These are phyloP conservation scores for Lamellibrachia luymesi DNA, from an alignment of 1,140 invertebrate species.

Conservation along the genomic window DNA sequence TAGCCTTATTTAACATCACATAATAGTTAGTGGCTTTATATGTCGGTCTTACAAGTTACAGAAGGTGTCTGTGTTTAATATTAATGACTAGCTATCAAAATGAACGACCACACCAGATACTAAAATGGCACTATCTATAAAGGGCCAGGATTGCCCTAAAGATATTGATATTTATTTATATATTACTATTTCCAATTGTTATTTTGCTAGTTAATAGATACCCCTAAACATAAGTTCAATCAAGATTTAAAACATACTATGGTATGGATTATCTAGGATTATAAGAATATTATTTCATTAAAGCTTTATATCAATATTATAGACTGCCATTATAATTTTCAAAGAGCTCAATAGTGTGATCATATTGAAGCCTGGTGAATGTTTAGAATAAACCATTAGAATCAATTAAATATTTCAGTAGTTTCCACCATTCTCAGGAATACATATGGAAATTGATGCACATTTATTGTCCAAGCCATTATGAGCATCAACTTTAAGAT, in stretches of 20 bases:
- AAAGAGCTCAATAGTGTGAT: neutral
- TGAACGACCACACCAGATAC: too few species aligned
- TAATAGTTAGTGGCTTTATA: neutral
- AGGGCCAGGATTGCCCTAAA: too few species aligned
- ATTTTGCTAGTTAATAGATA: too few species aligned
- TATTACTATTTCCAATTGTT: too few species aligned
- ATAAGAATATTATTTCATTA: neutral
- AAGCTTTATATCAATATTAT: neutral
- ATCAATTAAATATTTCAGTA: neutral
- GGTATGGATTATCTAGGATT: too few species aligned
- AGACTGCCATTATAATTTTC: neutral
- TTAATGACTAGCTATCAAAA: neutral
- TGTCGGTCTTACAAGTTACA: neutral
- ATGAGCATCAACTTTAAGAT: neutral
- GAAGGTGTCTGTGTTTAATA: neutral
- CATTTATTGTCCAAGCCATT: neutral
- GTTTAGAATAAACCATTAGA: neutral
- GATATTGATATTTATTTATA: too few species aligned
- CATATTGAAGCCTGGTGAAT: neutral
- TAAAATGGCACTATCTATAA: too few species aligned
- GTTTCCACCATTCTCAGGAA: neutral
- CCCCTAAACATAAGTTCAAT: too few species aligned
- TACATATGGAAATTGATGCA: neutral
- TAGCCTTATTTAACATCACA: neutral
- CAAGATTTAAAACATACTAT: too few species aligned